A percentile compares a stretch with the other conserved stretches of the same genome.
Evolutionary conservation across 2,797 vertebrate genomes (phyloP).

Genomic region (Allobates femoralis): DNA sequence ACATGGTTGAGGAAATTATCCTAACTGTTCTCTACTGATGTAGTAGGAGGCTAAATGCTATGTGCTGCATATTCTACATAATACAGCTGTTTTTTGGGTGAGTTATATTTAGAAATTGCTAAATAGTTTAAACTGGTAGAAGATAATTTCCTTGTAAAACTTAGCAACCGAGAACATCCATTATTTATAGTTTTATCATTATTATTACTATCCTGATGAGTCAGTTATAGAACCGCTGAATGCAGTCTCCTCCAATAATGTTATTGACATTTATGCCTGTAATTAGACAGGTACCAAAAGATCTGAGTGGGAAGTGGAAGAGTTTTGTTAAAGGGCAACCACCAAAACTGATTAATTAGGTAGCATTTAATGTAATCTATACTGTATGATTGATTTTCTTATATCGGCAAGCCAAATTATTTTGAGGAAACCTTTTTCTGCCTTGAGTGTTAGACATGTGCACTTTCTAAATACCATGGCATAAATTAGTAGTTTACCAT

Average conservation of each 20-base stretch:
- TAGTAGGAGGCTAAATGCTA: conserved; percentile 41
- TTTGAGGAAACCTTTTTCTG: neutral
- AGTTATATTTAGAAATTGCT: conserved; percentile 28
- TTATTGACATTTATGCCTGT: conserved; percentile 52
- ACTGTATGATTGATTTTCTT: conserved; percentile 27
- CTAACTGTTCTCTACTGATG: conserved; percentile 11
- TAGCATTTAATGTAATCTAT: conserved; percentile 46
- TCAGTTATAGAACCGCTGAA: conserved; percentile 1
- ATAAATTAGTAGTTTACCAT: neutral
- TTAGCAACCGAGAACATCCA: conserved; percentile 6
- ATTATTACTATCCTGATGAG: conserved; percentile 31
- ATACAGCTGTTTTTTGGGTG: conserved; percentile 32
- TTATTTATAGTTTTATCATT: conserved; percentile 22
- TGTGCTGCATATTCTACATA: conserved; percentile 35
- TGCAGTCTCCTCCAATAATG: conserved; percentile 14
- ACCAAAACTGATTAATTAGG: conserved; percentile 38
- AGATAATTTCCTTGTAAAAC: conserved; percentile 10
- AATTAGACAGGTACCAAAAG: conserved; percentile 44
- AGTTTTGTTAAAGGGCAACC: conserved; percentile 45
- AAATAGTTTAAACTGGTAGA: conserved; percentile 15
- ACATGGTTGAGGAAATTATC: conserved; percentile 26
- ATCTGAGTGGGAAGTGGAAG: conserved; percentile 18
- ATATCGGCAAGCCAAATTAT: neutral
- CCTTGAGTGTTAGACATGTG: neutral
- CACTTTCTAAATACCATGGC: conserved; percentile 7